Conservation (phyloP, 2,113 vertebrate species). For the Triplophysa tibetana region DNA sequence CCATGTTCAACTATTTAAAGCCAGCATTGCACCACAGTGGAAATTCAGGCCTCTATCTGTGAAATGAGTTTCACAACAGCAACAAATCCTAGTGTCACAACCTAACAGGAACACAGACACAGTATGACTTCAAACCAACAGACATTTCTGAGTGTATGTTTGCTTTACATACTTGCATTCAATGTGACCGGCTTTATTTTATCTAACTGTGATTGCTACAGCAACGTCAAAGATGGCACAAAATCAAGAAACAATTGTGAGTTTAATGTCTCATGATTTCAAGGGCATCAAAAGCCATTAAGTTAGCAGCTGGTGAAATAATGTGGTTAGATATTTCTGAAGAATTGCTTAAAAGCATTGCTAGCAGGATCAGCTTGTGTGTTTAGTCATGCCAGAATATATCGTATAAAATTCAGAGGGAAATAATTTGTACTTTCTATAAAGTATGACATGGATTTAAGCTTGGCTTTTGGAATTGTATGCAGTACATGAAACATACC, state of each 20-base stretch:
- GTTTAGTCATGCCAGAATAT: conserved; percentile 33
- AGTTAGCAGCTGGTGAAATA: conserved; percentile 9
- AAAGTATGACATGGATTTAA: background rate
- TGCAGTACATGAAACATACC: conserved; percentile 1
- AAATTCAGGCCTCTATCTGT: background rate
- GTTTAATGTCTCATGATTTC: conserved; percentile 27
- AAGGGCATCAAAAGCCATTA: conserved; percentile 20
- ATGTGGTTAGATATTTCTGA: background rate
- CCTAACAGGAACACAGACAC: background rate
- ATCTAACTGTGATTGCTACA: conserved; percentile 20
- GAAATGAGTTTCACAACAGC: background rate
- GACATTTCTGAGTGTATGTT: conserved; percentile 8
- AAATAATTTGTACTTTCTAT: conserved; percentile 8
- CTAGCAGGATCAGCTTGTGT: conserved; percentile 6
- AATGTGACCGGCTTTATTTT: background rate
- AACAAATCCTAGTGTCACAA: background rate
- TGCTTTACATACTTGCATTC: conserved; percentile 37
- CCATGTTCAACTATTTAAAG: conserved; percentile 39
- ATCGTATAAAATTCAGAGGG: conserved; percentile 9
- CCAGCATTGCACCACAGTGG: conserved; percentile 30
- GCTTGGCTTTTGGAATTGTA: conserved; percentile 9
- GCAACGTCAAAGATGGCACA: background rate
- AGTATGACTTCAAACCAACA: background rate
- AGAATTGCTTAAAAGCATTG: background rate
- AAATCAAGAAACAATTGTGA: background rate